Evolutionary conservation across 2,113 vertebrate genomes (phyloP).

Genomic region (Perccottus glenii): DNA sequence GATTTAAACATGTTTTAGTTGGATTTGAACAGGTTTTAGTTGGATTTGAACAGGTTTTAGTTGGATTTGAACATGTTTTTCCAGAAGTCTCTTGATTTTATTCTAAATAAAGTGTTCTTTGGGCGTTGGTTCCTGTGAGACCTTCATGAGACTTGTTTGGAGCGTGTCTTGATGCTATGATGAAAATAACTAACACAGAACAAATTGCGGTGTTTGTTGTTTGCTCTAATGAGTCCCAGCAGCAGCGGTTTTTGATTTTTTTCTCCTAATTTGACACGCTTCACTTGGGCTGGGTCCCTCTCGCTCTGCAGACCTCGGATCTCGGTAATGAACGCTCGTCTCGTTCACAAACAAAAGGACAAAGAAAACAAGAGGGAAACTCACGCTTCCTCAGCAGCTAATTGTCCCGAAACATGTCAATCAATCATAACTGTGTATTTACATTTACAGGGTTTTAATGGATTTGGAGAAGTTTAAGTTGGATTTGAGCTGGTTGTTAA

Average conservation of each 20-base stretch:
- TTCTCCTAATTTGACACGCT: constrained; percentile 81
- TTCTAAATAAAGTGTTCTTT: too few species aligned
- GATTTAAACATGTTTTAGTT: too few species aligned
- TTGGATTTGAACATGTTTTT: too few species aligned
- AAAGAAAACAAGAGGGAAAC: constrained; percentile 54
- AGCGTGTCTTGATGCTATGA: too few species aligned
- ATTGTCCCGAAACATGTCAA: constrained; percentile 67
- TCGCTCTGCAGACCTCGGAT: constrained; percentile 62
- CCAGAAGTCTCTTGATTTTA: too few species aligned
- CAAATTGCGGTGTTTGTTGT: constrained; percentile 65
- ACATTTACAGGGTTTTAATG: constrained; percentile 2
- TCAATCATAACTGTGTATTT: constrained; percentile 47
- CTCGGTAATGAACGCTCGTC: constrained; percentile 75
- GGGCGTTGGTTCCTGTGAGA: too few species aligned
- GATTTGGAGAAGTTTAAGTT: too few species aligned
- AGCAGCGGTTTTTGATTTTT: constrained; percentile 62
- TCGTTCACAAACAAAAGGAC: constrained; percentile 62
- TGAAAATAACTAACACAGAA: constrained; percentile 17
- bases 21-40: too few species aligned
- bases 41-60: too few species aligned
- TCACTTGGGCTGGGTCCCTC: constrained; percentile 73
- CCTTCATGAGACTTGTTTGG: too few species aligned
- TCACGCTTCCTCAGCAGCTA: constrained; percentile 55
- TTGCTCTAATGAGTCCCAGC: constrained; percentile 79
- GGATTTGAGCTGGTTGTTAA: too few species aligned